These are phyloP conservation scores for Drosophila kuntzei DNA, from an alignment of 2,888 invertebrate species.

Conservation along the genomic window DNA sequence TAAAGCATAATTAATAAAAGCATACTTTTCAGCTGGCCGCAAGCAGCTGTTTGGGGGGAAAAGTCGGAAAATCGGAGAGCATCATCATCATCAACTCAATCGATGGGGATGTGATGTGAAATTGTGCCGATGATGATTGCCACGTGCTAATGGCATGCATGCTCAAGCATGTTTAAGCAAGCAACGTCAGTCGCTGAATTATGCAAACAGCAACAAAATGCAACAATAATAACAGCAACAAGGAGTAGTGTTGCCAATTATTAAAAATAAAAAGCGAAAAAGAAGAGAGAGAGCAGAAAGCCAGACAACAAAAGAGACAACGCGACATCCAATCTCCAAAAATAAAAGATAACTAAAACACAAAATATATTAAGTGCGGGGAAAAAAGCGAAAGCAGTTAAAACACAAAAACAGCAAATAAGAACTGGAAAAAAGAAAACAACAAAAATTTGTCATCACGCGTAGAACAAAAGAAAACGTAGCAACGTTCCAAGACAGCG, in stretches of 20 bases:
- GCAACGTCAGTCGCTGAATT: conserved; percentile 37
- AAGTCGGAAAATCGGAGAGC: conserved; percentile 18
- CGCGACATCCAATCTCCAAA: conserved; percentile 67
- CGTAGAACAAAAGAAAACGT: conserved; percentile 64
- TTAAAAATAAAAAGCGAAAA: conserved; percentile 22
- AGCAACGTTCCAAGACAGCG: conserved; percentile 49
- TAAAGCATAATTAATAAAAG: conserved; percentile 21
- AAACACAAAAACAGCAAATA: conserved; percentile 25
- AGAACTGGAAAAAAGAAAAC: conserved; percentile 43
- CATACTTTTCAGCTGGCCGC: conserved; percentile 42
- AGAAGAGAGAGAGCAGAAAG: conserved; percentile 24
- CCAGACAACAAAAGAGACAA: conserved; percentile 55
- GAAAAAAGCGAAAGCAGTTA: conserved; percentile 49
- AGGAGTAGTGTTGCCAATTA: conserved; percentile 50
- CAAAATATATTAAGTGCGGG: conserved; percentile 27
- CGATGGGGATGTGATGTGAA: no score
- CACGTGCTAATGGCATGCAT: conserved; percentile 35
- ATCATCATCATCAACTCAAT: conserved; percentile 27
- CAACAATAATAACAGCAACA: conserved; percentile 20
- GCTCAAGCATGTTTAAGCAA: conserved; percentile 21
- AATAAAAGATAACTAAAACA: conserved; percentile 27
- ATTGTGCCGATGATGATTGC: conserved; percentile 42
- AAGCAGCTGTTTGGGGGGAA: conserved; percentile 52
- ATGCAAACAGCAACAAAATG: conserved; percentile 45
- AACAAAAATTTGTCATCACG: conserved; percentile 74